Evolutionary conservation across 2,113 vertebrate genomes (phyloP).

Genomic region (human): GRCh38 chr3:173635501-173636000

Average conservation of each 20-base stretch:
- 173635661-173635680: not conserved
- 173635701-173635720: conserved; percentile 43
- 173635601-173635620: not conserved
- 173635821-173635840: conserved; percentile 43
- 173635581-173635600: not conserved
- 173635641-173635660: conserved; percentile 11
- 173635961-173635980: not conserved
- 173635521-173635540: not conserved
- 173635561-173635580: not conserved
- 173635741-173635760: conserved; percentile 32
- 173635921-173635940: not conserved
- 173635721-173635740: conserved; percentile 16
- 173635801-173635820: conserved; percentile 26
- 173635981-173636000: not conserved
- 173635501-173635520: not conserved
- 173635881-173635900: not conserved
- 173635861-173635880: not conserved
- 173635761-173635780: not conserved
- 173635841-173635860: conserved; percentile 25
- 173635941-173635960: not conserved
- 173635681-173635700: conserved; percentile 21
- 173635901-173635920: not conserved
- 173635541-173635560: not conserved
- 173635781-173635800: not conserved
- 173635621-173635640: not conserved